phyloP scores from a whole-genome alignment of 2,797 vertebrate genomes.

The Heliangelus exortis region DNA sequence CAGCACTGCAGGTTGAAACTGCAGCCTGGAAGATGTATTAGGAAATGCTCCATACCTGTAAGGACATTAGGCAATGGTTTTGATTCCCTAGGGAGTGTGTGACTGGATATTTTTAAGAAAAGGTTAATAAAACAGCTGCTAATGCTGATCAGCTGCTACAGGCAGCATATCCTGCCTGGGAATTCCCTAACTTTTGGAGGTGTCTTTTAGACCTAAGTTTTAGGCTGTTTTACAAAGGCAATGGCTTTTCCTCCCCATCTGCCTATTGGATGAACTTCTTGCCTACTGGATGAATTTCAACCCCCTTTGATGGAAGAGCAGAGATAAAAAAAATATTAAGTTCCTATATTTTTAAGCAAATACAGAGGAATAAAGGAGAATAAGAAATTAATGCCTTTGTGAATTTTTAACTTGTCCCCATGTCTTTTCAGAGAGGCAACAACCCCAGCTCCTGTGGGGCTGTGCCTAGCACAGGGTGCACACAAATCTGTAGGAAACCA shows the following conservation, averaged over 20 bases:
- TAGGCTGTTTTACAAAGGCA: neutral
- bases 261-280: neutral
- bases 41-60: neutral
- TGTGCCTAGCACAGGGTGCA: neutral
- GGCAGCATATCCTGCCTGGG: neutral
- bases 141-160: rapidly evolving
- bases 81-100: rapidly evolving
- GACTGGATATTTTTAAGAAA: neutral
- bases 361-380: neutral
- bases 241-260: neutral
- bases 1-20: neutral
- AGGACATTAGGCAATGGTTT: neutral
- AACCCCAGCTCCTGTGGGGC: neutral
- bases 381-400: neutral
- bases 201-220: neutral
- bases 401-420: rapidly evolving
- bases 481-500: neutral
- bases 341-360: neutral
- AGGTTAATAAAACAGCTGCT: neutral
- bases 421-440: neutral
- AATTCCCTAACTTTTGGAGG: neutral
- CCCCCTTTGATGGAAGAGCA: neutral
- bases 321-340: neutral
- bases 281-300: neutral
- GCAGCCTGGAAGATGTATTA: neutral